Evolutionary conservation across 2,797 vertebrate species (phyloP), one percentile per base, ranked within the genome.

Genomic region (Pseudochaenichthys georgianus): DNA sequence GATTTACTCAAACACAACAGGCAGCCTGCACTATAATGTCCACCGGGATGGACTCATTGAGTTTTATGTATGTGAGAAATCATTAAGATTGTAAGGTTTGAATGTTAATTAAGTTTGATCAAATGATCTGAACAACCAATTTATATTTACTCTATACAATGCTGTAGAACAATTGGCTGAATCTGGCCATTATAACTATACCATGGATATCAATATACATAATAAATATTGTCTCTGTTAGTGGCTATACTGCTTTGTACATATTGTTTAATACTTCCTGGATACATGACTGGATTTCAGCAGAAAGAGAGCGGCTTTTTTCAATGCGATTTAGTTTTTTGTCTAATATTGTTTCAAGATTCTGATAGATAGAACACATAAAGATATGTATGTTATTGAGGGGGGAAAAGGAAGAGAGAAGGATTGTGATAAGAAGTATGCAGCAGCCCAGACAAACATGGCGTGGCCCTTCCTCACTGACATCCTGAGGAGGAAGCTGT

Each of bases 401-500:
- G 23, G 60, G 47, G 8, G 13, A 63, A 83, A 80, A 81, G 80
- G 80, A 80, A 89, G 64, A 86, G 77, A 87, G 64, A 72, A 74
- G 54, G 65, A 75, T 77, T 70, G 78, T 84, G 89, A 90, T 90
- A 90, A 92, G 81, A 73, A 84, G 79, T 73, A 86, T 83, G 88
- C 88, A 87, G 84, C 75, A 81, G 88, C 84, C 88, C 92, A 94
- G 88, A 91, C 91, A 91, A 93, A 92, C 87, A 85, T 78, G 84
- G 90, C 21, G 88, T 88, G 91, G 91, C 78, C 85, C 89, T 95
- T 94, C 91, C 92, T 94, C 60, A 75, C 84, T 89, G 88, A 92
- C 92, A 93, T 94, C 92, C 92, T 93, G 90, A 89, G 80, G 82
- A 93, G 93, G 93, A 95, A 94, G 85, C 90, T 81, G 85, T 17